Base-by-base conservation (phyloP, 2,888 invertebrate species). In the Eutolmus rufibarbis region DNA sequence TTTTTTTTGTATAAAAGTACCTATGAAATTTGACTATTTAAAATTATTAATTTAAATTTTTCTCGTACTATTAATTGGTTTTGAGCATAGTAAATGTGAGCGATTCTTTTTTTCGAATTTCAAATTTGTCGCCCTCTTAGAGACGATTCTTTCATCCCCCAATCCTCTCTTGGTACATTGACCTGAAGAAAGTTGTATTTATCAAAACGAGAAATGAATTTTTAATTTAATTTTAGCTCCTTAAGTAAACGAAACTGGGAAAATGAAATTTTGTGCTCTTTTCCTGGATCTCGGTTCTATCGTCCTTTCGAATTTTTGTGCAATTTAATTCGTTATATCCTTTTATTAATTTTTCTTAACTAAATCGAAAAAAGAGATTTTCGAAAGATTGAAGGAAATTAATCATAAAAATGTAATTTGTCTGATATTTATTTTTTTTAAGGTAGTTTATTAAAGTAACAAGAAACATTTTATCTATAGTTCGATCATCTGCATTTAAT, bases 191-290 rank as follows among this genome's bases (percentile, higher is more conserved):
- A 66, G 28, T 86, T 86, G 46, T 40, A 86, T 86, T 85, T 77
- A 87, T 79, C 86, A 87, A 81, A 88, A 88, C 86, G 88, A 88
- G 88, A 88, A 86, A 88, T 88, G 88, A 86, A 86, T 88, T 88
- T 88, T 81, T 88, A 86, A 88, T 88, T 88, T 74, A 86, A 88
- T 88, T 88, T 87, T 37, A 23, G 82, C 57, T 57, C 57, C 51
- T 19, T 57, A 82, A 82, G 82, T 82, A 56, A 76, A 56, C 86
- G 77, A 76, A 78, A 87, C 57, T 82, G 82, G 34, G 34, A 87
- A 66, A 87, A 82, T 74, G 74, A 78, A 79, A 85, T 78, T 74
- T 85, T 85, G 19, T 43, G 28, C 74, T 19, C 28, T 37, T 16
- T 76, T 37, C 28, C 28, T 28, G 40, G 34, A 5, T 5, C 34